These are phyloP conservation scores for Venturia canescens DNA, from an alignment of 1,140 invertebrate species.

Conservation along the genomic window DNA sequence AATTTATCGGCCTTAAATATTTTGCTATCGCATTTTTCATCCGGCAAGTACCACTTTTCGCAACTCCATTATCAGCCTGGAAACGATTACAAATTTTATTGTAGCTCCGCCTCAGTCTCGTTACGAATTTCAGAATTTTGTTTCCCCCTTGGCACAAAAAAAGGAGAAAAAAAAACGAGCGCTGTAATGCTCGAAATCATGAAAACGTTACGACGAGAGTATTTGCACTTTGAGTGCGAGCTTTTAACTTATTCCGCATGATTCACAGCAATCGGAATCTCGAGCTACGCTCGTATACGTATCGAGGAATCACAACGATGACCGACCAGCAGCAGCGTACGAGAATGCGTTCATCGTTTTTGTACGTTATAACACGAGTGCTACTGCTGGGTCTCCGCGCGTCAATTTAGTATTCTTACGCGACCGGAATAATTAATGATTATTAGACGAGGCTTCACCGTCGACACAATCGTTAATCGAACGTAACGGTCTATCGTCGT, in stretches of 20 bases:
- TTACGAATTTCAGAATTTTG: no score
- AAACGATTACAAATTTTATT: neutral
- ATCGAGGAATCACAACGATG: constrained; percentile 1
- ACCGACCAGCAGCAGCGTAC: neutral
- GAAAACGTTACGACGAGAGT: neutral
- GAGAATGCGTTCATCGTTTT: neutral
- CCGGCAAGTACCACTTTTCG: neutral
- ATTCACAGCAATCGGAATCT: neutral
- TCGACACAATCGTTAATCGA: neutral
- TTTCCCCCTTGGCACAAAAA: neutral
- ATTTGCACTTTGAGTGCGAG: neutral
- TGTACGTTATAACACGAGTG: neutral
- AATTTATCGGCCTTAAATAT: neutral
- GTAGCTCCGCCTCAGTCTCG: neutral
- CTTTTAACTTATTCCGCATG: constrained; percentile 5
- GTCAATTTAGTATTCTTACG: constrained; percentile 1
- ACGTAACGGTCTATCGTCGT: neutral
- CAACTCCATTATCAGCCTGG: neutral
- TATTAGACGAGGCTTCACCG: neutral
- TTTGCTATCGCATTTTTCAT: neutral
- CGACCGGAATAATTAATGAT: neutral
- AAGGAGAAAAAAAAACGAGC: neutral
- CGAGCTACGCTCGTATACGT: neutral
- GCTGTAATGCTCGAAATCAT: neutral
- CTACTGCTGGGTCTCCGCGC: neutral